Base-by-base conservation (phyloP, 2,888 invertebrate genomes). In the Caenorhabditis doughertyi region DNA sequence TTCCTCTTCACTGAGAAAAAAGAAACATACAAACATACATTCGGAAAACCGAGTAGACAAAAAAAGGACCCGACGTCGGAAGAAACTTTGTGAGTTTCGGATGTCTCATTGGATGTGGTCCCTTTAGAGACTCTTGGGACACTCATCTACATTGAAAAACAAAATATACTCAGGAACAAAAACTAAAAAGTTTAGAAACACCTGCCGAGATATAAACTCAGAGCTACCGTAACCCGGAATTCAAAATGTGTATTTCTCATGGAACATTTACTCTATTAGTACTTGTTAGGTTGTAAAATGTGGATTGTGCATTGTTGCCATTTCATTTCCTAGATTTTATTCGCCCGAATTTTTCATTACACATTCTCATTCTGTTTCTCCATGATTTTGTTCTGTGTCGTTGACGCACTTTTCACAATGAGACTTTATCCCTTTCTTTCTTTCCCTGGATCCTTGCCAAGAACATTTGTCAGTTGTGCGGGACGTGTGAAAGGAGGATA, bases 331-430 rank as follows among this genome's bases (percentile, higher is more conserved):
- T 64, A 29, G 27, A 27, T 29, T 44, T 32, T 29, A 42, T 56
- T 56, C 55, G 7, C 25, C 23, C 25, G 27, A 58, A 60, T 62
- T 77, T 68, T 68, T 68, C 77, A 68, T 68, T 77, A 68, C 77
- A 77, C 76, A 76, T 76, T 64, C 73, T 47, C 29, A 29, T 51
- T 49, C 44, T 64, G 64, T 73, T 65, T 76, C 53, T 77, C 39
- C 68, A 77, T 68, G 77, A 77, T 60, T 77, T 76, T 68, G 76
- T 76, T 76, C 76, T 53, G 39, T 67, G 68, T 62, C 71, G n/a
- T n/a, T n/a, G 71, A 58, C 77, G 51, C 65, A 65, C 65, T 65
- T 77, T 77, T 74, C 62, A 53, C 72, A 62, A 62, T 49, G 67
- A 55, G 64, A 29, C 60, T 60, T 47, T 39, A 9, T 58, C 39